Evolutionary conservation across 2,797 vertebrate species (phyloP).

Genomic region (Sebastes trivittatus): DNA sequence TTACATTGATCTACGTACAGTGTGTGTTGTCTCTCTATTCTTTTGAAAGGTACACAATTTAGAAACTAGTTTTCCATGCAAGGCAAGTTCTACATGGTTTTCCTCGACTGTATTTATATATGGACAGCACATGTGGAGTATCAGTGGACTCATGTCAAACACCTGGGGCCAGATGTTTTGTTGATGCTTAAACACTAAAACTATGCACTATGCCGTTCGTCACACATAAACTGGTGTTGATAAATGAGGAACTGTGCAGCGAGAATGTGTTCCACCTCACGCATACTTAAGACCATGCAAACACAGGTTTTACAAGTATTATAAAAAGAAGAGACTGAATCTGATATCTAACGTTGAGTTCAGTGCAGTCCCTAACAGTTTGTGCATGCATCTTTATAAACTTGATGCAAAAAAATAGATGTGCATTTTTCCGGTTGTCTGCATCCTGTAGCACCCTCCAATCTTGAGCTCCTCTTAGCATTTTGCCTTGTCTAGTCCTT

Average conservation of each 20-base stretch:
- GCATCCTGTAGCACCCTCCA: neutral
- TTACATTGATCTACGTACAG: neutral
- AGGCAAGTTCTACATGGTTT: neutral
- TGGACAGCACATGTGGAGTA: neutral
- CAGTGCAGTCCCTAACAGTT: neutral
- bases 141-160: neutral
- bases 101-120: neutral
- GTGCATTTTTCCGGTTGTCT: neutral
- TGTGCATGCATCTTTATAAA: neutral
- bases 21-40: neutral
- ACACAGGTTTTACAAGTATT: neutral
- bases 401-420: neutral
- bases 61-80: neutral
- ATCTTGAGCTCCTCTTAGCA: neutral
- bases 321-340: neutral
- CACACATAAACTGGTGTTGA: neutral
- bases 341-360: neutral
- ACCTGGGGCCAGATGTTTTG: slow-evolving; percentile 6
- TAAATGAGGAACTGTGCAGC: neutral
- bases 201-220: neutral
- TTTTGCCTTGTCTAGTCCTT: neutral
- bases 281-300: neutral
- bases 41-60: neutral
- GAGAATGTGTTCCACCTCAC: neutral
- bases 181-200: neutral